phyloP scores from a whole-genome alignment of 2,888 invertebrate genomes.

The Coremacera marginata region DNA sequence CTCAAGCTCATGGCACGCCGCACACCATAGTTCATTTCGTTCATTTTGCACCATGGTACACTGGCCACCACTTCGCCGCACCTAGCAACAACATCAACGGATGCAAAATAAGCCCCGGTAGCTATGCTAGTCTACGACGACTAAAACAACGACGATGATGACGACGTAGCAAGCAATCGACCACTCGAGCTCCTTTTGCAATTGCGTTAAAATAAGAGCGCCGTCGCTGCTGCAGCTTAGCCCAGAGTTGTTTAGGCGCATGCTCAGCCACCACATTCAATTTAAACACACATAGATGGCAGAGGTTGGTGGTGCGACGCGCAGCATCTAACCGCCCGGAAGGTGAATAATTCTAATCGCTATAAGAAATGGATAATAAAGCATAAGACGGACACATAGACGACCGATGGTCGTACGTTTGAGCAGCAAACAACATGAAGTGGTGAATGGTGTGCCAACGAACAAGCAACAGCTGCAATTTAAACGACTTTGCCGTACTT shows the following conservation, averaged over 20 bases:
- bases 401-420: slow-evolving; percentile 43
- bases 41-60: slow-evolving; percentile 51
- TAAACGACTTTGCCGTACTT: slow-evolving; percentile 30
- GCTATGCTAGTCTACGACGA: slow-evolving; percentile 56
- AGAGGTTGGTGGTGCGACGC: slow-evolving; percentile 18
- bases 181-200: neutral
- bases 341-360: slow-evolving; percentile 56
- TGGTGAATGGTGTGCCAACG: neutral
- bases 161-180: slow-evolving; percentile 23
- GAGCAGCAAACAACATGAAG: slow-evolving; percentile 46
- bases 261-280: slow-evolving; percentile 36
- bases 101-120: slow-evolving; percentile 62
- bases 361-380: slow-evolving; percentile 51
- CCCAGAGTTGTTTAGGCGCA: slow-evolving; percentile 9
- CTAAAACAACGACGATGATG: slow-evolving; percentile 45
- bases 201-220: slow-evolving; percentile 40
- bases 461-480: slow-evolving; percentile 43
- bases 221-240: neutral
- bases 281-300: slow-evolving; percentile 34
- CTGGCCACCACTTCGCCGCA: slow-evolving; percentile 8
- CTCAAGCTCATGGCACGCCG: slow-evolving; percentile 54
- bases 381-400: slow-evolving; percentile 46
- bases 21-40: slow-evolving; percentile 45
- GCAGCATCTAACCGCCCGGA: slow-evolving; percentile 48
- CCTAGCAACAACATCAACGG: slow-evolving; percentile 13